phyloP scores from a whole-genome alignment of 1,140 invertebrate genomes.

The Heterodera schachtii region DNA sequence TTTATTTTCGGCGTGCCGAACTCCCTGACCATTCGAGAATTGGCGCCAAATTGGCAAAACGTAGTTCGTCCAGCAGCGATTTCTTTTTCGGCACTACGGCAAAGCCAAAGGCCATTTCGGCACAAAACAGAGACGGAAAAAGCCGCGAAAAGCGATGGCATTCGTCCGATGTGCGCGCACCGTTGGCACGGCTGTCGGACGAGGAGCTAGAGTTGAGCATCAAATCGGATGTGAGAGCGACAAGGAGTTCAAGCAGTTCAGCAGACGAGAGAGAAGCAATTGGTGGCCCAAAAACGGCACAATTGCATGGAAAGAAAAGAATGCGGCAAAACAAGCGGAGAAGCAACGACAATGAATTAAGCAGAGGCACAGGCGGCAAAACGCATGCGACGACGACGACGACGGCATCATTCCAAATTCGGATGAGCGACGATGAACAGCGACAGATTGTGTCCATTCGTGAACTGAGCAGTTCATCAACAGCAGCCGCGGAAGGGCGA shows the following conservation, averaged over 20 bases:
- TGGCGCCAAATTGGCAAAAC: slow-evolving; percentile 9
- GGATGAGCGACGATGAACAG: neutral
- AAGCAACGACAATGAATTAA: neutral
- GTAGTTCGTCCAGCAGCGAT: neutral
- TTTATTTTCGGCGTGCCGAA: neutral
- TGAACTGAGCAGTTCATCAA: neutral
- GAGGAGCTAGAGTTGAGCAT: slow-evolving; percentile 23
- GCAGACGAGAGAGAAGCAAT: neutral
- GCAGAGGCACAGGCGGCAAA: neutral
- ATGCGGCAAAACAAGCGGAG: neutral
- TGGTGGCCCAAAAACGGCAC: too few species aligned
- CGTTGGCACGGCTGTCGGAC: slow-evolving; percentile 24
- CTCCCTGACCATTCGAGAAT: neutral
- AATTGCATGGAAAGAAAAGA: neutral
- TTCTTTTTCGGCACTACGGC: neutral
- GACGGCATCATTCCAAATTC: neutral
- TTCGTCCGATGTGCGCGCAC: neutral
- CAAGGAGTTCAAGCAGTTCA: neutral
- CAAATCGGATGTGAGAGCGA: neutral
- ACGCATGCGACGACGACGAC: neutral
- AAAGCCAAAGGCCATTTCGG: neutral
- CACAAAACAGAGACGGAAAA: neutral
- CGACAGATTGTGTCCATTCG: neutral
- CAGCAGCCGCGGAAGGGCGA: neutral
- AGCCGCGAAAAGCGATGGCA: neutral